A percentile compares a stretch with the other conserved stretches of the same genome.
These are phyloP conservation scores for Chaenocephalus aceratus DNA, from an alignment of 2,113 vertebrate species.

Conservation along the genomic window DNA sequence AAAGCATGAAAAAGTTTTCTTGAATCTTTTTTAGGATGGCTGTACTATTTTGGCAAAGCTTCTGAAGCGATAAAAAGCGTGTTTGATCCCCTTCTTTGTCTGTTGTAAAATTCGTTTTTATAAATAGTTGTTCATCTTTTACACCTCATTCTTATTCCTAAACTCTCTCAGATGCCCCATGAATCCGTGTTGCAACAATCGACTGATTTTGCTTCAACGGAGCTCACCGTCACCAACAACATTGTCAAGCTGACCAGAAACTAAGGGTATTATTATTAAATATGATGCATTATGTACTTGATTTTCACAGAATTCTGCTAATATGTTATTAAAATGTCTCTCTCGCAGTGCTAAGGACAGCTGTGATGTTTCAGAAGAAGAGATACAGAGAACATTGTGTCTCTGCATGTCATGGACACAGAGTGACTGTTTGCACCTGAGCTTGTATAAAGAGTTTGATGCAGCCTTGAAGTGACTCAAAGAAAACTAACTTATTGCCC, in stretches of 20 bases:
- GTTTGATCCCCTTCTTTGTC: too few relatives aligned
- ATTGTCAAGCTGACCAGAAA: constrained; percentile 14
- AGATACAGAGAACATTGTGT: neutral
- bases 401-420: neutral
- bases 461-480: neutral
- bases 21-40: too few relatives aligned
- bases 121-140: too few relatives aligned
- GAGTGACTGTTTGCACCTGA: neutral
- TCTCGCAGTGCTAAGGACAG: constrained; percentile 24
- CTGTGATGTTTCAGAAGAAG: constrained; percentile 11
- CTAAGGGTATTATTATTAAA: constrained; percentile 29
- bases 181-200: constrained; percentile 76
- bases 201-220: constrained; percentile 38
- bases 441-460: constrained; percentile 5
- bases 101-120: too few relatives aligned
- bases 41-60: too few relatives aligned
- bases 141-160: constrained; percentile 3
- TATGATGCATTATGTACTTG: neutral
- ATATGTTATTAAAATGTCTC: neutral
- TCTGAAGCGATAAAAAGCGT: too few relatives aligned
- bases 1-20: too few relatives aligned
- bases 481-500: constrained; percentile 4
- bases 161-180: constrained; percentile 86
- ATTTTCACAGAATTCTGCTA: neutral
- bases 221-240: constrained; percentile 46